Evolutionary conservation across 2,888 invertebrate species (phyloP), one percentile per base, ranked within the genome.

Genomic region (Plemyria rubiginata): DNA sequence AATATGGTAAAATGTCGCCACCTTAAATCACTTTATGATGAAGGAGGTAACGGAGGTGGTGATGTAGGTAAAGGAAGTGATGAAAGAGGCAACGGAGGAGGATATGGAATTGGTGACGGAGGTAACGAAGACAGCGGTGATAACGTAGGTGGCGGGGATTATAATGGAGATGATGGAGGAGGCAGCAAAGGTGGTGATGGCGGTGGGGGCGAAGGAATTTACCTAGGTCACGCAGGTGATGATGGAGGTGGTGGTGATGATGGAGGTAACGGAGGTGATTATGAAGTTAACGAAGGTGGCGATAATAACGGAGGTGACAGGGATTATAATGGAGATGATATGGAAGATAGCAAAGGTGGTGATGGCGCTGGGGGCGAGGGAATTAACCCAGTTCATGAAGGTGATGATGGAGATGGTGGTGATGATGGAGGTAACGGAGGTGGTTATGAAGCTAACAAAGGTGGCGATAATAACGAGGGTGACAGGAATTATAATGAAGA

Each of bases 1-100:
- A 4, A 54, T 3, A 8, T 36, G 3, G 54, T 62, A 2, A 67
- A 67, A 9, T 85, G 86, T 60, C 40, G 12, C 0, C 15, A 58
- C 15, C 45, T 58, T 0, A 22, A 36, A 38, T 58, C 58, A 0
- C 49, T 56, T 15, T 56, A 55, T 15, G 45, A 45, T 45, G 4
- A 45, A 16, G 16, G 11, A 7, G 16, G 11, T 7, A 4, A 45
- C 9, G 36, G 36, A 11, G 16, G 8, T 4, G 43, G 40, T 4
- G n/a, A 4, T 5, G n/a, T 0, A n/a, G 40, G n/a, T 0, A 5
- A 12, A 3, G 40, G n/a, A 0, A 12, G n/a, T 40, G n/a, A n/a
- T 4, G n/a, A 40, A n/a, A n/a, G 4, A n/a, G 40, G n/a, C 0
- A 4, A 4, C 4, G 40, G 40, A n/a, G 4, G 3, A 22, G 1